A percentile compares a stretch with the other conserved stretches of the same genome.
Conservation (phyloP, 2,888 invertebrate genomes). For the Acleris cristana region DNA sequence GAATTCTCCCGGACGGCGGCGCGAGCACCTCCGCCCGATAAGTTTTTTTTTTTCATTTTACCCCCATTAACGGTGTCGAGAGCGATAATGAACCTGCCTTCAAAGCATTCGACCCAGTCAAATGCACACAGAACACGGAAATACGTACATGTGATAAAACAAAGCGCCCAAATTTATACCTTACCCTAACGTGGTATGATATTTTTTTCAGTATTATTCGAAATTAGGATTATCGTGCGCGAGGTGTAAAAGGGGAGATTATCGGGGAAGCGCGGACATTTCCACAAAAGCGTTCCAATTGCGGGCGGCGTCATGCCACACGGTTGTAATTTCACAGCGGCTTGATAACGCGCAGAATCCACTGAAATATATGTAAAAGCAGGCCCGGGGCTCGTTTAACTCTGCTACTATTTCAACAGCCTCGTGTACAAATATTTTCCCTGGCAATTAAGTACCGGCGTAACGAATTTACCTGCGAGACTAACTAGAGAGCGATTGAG, state of each 20-base stretch:
- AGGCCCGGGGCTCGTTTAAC: no score
- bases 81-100: constrained; percentile 69
- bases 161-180: constrained; percentile 4
- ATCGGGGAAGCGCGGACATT: constrained; percentile 50
- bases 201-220: background rate
- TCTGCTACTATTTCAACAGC: constrained; percentile 1
- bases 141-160: constrained; percentile 8
- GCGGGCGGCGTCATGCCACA: constrained; percentile 39
- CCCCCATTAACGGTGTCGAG: constrained; percentile 56
- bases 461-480: constrained; percentile 29
- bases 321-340: constrained; percentile 4
- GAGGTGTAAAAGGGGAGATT: constrained; percentile 51
- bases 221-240: constrained; percentile 41
- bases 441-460: background rate
- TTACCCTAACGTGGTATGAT: constrained; percentile 3
- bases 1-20: constrained; percentile 47
- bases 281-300: constrained; percentile 50
- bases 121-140: constrained; percentile 38
- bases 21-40: constrained; percentile 44
- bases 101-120: constrained; percentile 53
- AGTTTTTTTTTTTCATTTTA: constrained; percentile 60
- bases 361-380: background rate
- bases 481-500: constrained; percentile 32
- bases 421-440: constrained; percentile 20
- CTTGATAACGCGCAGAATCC: constrained; percentile 38